These are phyloP conservation scores for Lycopodina hypogea DNA, from an alignment of 37 sponge, comb jelly and placozoan species.

Conservation along the genomic window DNA sequence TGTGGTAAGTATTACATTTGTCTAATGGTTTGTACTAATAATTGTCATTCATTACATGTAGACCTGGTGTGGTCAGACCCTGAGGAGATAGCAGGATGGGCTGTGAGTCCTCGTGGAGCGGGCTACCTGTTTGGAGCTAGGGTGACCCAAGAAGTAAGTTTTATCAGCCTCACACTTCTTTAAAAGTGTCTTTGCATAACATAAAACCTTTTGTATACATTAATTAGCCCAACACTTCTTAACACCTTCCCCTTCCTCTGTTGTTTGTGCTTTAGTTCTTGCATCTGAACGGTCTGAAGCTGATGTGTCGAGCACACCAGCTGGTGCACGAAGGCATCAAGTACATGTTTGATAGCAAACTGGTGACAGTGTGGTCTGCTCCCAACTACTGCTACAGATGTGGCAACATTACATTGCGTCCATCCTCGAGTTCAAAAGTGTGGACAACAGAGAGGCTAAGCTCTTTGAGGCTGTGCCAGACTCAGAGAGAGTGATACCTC, in stretches of 20 bases:
- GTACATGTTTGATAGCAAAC: slow-evolving; percentile 95
- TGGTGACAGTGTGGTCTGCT: slow-evolving; percentile 99
- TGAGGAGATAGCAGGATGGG: slow-evolving; percentile 98
- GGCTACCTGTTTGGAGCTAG: slow-evolving; percentile 97
- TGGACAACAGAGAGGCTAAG: slow-evolving; percentile 68
- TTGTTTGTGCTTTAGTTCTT: slow-evolving; percentile 67
- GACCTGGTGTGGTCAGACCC: slow-evolving; percentile 99
- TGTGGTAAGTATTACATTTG: slow-evolving; percentile 56
- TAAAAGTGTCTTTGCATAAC: not conserved
- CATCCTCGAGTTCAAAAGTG: slow-evolving; percentile 66
- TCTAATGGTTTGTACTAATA: not conserved
- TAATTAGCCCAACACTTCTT: not conserved
- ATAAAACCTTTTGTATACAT: not conserved
- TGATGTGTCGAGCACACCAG: slow-evolving; percentile 99
- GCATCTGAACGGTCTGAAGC: slow-evolving; percentile 85
- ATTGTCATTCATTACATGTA: not conserved
- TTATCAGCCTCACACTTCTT: not conserved
- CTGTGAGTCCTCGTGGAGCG: slow-evolving; percentile 97
- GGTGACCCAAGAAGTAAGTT: slow-evolving; percentile 85
- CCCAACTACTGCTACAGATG: slow-evolving; percentile 99
- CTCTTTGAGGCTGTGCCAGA: slow-evolving; percentile 95
- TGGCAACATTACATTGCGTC: slow-evolving; percentile 97
- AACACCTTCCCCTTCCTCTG: not conserved
- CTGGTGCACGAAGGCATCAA: slow-evolving; percentile 97
- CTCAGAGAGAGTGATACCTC: slow-evolving; percentile 81